A percentile compares a stretch with the other conserved stretches of the same genome.
Evolutionary conservation across 2,888 invertebrate species (phyloP).

Genomic region (Caenorhabditis drosophilae): DNA sequence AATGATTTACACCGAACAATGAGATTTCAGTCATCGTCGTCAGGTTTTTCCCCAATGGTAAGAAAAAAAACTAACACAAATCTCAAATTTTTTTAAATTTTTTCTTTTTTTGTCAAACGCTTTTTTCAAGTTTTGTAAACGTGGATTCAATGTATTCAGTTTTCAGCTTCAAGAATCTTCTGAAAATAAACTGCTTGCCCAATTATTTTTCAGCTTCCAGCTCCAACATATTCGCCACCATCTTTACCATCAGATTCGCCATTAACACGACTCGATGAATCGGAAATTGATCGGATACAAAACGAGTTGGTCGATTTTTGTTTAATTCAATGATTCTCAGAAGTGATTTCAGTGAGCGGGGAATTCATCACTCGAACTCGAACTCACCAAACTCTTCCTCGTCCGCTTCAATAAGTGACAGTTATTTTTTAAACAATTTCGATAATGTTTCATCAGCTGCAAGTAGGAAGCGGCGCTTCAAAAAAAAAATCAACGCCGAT

Average conservation of each 20-base stretch:
- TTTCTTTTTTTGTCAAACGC: neutral
- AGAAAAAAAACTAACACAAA: too few species aligned
- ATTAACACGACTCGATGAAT: conserved; percentile 19
- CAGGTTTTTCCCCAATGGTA: conserved; percentile 44
- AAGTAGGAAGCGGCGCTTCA: too few species aligned
- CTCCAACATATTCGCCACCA: conserved; percentile 55
- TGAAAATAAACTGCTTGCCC: conserved; percentile 4
- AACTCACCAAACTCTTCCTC: conserved; percentile 29
- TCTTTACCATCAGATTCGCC: conserved; percentile 47
- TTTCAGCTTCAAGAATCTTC: neutral
- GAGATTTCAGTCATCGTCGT: conserved; percentile 35
- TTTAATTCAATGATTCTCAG: too few species aligned
- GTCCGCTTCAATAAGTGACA: conserved; percentile 58
- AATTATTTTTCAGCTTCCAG: conserved; percentile 38
- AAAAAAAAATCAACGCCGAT: too few species aligned
- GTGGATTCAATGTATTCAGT: neutral
- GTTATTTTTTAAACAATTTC: conserved; percentile 53
- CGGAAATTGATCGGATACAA: too few species aligned
- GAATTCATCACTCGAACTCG: too few species aligned
- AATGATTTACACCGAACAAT: too few species aligned
- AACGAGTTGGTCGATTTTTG: too few species aligned
- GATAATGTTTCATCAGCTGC: conserved; percentile 48
- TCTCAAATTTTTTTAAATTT: neutral
- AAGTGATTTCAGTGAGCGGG: too few species aligned
- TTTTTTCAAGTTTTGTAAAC: neutral